Percentiles rank a stretch among this genome's conserved stretches.
Evolutionary conservation across 1,140 invertebrate genomes (phyloP).

Genomic region (Drosophila sucinea): DNA sequence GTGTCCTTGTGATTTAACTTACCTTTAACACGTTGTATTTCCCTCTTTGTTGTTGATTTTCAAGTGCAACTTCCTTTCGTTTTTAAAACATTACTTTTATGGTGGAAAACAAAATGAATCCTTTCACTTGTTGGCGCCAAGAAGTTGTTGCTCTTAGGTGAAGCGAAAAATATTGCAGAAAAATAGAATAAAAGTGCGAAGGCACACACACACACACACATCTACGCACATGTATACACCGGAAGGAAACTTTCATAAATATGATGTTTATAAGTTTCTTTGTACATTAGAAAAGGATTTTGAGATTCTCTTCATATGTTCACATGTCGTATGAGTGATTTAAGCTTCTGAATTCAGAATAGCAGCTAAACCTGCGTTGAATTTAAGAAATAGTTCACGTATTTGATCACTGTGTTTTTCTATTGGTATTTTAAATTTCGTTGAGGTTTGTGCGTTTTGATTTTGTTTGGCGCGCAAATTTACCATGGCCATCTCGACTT

Average conservation of each 20-base stretch:
- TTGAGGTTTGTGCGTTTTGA: background rate
- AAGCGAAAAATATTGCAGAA: constrained; percentile 1
- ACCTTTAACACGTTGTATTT: constrained; percentile 9
- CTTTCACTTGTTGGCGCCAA: constrained; percentile 8
- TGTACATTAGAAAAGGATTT: background rate
- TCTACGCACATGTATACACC: background rate
- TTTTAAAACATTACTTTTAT: constrained; percentile 2
- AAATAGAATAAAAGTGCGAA: background rate
- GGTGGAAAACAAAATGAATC: background rate
- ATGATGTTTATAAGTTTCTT: background rate
- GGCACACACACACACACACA: background rate
- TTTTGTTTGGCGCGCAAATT: constrained; percentile 8
- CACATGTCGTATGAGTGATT: background rate
- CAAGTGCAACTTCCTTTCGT: constrained; percentile 7
- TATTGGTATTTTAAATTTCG: no score
- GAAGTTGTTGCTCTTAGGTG: background rate
- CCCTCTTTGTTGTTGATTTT: background rate
- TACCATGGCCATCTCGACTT: background rate
- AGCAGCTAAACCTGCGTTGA: no score
- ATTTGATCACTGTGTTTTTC: no score
- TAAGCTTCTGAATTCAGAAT: background rate
- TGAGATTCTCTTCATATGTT: background rate
- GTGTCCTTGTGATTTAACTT: background rate
- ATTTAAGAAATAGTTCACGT: no score
- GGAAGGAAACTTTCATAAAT: constrained; percentile 11